Evolutionary conservation across 2,113 vertebrate genomes (phyloP), one percentile per base, ranked within the genome.

Genomic region (Serinus canaria): DNA sequence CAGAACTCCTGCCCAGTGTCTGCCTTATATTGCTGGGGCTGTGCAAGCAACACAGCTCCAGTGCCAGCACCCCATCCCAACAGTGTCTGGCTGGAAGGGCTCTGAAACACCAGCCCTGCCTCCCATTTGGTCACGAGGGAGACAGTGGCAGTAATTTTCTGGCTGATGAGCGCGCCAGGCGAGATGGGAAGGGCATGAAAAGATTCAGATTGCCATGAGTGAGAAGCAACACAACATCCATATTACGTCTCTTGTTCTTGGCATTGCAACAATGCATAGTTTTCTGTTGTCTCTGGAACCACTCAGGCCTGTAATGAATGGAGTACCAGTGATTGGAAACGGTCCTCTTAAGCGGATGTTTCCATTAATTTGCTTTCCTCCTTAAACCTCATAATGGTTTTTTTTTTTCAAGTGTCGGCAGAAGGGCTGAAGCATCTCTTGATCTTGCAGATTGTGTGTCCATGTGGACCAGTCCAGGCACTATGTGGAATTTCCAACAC

Each of bases 221-320:
- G 97, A 98, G 97, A 97, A 89, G 97, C 94, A 97, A 89, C 79
- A 93, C 93, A 89, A 94, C 97, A 96, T 96, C 97, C 92, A 24
- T 55, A 95, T 44, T 97, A 96, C 95, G 86, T 95, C 96, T 96
- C 97, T 97, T 97, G 95, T 97, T 97, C 97, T 98, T 98, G 98
- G 97, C 98, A 95, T 98, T 87, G 90, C 96, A 98, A 95, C 96
- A 97, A 89, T 87, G 94, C 97, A 94, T 89, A 85, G 90, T 94
- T 97, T 90, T 97, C 94, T 98, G 98, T 97, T 98, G 98, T 98
- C 98, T 97, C 98, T 98, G 98, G 98, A 98, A 98, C 96, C 95
- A 97, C 96, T 98, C 97, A 96, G 93, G 96, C 96, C 93, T 86
- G 89, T 98, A 98, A 98, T 97, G 96, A 97, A 98, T 98, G 97